Conservation (phyloP, 2,797 vertebrate genomes). For the Notolabrus celidotus region DNA sequence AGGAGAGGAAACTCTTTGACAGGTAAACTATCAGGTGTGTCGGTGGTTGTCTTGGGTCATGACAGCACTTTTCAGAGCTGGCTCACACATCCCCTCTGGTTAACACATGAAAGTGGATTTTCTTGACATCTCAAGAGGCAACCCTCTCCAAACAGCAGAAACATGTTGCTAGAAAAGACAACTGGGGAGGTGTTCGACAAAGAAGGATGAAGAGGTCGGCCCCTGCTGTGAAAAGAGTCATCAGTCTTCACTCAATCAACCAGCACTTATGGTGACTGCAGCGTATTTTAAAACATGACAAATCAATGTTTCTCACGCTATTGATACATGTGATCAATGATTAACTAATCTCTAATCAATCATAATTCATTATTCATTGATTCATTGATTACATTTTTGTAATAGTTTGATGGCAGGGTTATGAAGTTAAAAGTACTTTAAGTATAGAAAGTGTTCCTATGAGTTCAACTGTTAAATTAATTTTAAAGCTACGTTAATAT, state of each 20-base stretch:
- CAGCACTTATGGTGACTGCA: conserved; percentile 34
- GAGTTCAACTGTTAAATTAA: too few species aligned
- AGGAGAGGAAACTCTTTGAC: conserved; percentile 59
- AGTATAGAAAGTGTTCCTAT: too few species aligned
- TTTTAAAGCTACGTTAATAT: too few species aligned
- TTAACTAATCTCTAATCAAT: too few species aligned
- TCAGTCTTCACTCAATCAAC: conserved; percentile 48
- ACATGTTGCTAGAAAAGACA: conserved; percentile 49
- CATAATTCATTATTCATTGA: too few species aligned
- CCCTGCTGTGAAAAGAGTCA: conserved; percentile 36
- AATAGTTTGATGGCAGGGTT: too few species aligned
- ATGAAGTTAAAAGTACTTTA: too few species aligned
- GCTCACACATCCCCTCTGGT: conserved; percentile 51
- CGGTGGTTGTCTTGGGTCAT: conserved; percentile 40
- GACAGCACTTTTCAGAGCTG: conserved; percentile 69
- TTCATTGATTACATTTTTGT: too few species aligned
- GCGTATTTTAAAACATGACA: conserved; percentile 55
- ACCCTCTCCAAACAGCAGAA: conserved; percentile 49
- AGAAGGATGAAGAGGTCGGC: conserved; percentile 35
- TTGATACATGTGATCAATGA: too few species aligned
- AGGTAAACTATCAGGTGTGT: conserved; percentile 63
- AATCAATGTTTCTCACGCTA: conserved; percentile 2
- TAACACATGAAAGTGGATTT: conserved; percentile 64
- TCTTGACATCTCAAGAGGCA: conserved; percentile 61
- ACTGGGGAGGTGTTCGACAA: conserved; percentile 38